Conservation (phyloP, 37 sponge, comb jelly and placozoan species). For the Cliona cf. orientalis region DNA sequence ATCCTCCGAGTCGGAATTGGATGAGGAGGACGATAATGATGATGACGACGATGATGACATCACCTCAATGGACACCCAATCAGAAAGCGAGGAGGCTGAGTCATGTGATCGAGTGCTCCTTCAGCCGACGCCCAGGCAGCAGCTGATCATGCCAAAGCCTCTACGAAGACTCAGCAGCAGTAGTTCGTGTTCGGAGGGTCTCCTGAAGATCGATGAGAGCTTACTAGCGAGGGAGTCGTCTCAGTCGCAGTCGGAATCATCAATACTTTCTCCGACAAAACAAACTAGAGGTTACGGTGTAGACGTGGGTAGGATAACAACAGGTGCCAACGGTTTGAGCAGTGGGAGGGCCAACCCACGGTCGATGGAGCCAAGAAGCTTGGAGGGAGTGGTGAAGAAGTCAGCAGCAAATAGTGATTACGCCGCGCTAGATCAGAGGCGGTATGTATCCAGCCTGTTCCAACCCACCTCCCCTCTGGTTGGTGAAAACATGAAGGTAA, state of each 20-base stretch:
- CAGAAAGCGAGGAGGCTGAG: neutral
- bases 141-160: conserved; percentile 1
- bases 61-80: neutral
- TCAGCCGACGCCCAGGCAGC: conserved; percentile 11
- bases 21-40: neutral
- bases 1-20: neutral
- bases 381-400: neutral
- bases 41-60: too few relatives aligned
- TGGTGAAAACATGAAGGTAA: conserved; percentile 27
- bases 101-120: neutral
- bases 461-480: conserved; percentile 1
- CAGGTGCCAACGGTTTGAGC: too few relatives aligned
- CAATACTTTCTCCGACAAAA: neutral
- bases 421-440: neutral
- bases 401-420: neutral
- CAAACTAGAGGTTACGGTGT: neutral
- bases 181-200: neutral
- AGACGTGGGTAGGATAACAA: neutral
- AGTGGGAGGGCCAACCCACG: neutral
- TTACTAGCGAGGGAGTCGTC: neutral
- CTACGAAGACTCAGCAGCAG: neutral
- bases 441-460: conserved; percentile 13
- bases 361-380: neutral
- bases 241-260: neutral
- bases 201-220: neutral